These are phyloP conservation scores for Corapipo altera DNA, from an alignment of 2,113 vertebrate species.

Conservation along the genomic window DNA sequence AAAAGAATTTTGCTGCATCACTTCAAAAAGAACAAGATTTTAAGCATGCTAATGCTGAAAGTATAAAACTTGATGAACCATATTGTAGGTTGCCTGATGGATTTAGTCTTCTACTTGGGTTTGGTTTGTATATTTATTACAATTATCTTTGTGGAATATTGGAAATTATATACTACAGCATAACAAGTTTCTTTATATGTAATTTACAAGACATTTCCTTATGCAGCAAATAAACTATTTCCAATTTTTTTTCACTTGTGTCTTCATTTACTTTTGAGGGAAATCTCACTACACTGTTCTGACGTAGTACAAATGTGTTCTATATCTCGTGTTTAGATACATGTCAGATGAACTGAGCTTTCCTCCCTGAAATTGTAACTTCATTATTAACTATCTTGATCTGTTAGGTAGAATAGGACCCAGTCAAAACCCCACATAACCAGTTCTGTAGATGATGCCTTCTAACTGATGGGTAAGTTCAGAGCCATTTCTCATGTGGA, in stretches of 20 bases:
- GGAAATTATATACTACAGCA: constrained; percentile 74
- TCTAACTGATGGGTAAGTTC: neutral
- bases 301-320: rapidly evolving
- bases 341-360: neutral
- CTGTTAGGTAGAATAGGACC: neutral
- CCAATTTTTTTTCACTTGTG: constrained; percentile 25
- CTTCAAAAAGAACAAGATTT: constrained; percentile 51
- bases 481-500: neutral
- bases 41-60: constrained; percentile 67
- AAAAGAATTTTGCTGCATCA: constrained; percentile 64
- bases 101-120: constrained; percentile 72
- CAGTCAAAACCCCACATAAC: rapidly evolving
- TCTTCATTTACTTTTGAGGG: neutral
- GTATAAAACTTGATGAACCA: constrained; percentile 73
- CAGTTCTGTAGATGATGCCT: neutral
- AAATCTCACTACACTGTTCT: neutral
- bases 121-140: constrained; percentile 80
- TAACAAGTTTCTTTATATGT: constrained; percentile 75
- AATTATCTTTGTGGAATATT: constrained; percentile 77
- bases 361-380: neutral
- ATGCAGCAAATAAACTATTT: constrained; percentile 78
- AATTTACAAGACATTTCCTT: constrained; percentile 74
- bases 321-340: neutral
- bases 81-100: constrained; percentile 73
- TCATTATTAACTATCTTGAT: neutral